Evolutionary conservation across 2,113 vertebrate species (phyloP).

Genomic region (Echinops telfairi): DNA sequence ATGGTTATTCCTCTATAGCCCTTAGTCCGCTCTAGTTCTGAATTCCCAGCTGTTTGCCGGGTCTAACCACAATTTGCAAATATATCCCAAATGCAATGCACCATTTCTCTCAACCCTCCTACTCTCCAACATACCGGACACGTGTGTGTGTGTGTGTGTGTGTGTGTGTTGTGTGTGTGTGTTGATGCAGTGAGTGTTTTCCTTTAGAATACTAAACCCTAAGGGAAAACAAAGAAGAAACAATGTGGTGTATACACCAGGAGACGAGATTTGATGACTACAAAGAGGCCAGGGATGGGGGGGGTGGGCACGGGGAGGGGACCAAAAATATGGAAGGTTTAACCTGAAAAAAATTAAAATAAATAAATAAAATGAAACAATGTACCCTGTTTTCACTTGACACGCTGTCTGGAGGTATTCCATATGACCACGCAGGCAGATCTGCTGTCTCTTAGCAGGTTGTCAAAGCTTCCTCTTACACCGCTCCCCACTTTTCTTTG

Average conservation of each 20-base stretch:
- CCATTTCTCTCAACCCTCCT: neutral
- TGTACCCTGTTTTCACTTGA: neutral
- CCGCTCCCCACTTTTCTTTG: neutral
- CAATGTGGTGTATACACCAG: too few relatives aligned
- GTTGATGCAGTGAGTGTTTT: neutral
- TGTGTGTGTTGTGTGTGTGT: too few relatives aligned
- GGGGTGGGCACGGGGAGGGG: too few relatives aligned
- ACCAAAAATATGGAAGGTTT: too few relatives aligned
- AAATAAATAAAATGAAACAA: neutral
- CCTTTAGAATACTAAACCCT: too few relatives aligned
- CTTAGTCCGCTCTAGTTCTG: constrained; percentile 31
- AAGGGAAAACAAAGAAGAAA: too few relatives aligned
- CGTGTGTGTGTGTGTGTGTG: neutral
- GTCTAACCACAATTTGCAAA: neutral
- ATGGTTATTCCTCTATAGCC: constrained; percentile 9
- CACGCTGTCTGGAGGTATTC: neutral
- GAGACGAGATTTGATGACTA: too few relatives aligned
- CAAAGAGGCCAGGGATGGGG: too few relatives aligned
- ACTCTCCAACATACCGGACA: neutral
- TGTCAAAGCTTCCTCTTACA: neutral
- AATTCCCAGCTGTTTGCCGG: neutral
- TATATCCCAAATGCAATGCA: neutral
- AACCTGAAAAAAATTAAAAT: too few relatives aligned
- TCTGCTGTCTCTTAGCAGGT: neutral
- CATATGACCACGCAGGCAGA: neutral